Conservation (phyloP, 2,888 invertebrate genomes). For the Euclidia mi region DNA sequence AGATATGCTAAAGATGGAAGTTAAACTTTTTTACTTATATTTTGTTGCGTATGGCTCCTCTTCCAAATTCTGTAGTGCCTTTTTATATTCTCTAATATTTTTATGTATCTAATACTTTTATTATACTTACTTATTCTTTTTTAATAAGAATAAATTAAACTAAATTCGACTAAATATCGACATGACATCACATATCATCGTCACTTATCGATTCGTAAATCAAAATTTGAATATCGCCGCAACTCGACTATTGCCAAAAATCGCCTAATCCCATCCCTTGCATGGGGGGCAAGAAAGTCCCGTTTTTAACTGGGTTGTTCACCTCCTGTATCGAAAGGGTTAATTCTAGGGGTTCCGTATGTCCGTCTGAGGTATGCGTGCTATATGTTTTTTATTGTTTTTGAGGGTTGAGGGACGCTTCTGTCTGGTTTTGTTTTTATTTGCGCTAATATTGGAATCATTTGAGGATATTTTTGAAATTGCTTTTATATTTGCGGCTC, state of each 20-base stretch:
- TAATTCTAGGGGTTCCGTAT: constrained; percentile 86
- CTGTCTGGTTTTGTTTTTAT: constrained; percentile 68
- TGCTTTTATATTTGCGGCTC: constrained; percentile 50
- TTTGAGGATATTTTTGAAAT: constrained; percentile 55
- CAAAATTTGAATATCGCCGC: not conserved
- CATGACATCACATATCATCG: no score
- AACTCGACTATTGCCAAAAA: constrained; percentile 20
- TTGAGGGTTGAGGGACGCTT: constrained; percentile 72
- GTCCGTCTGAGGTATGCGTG: constrained; percentile 78
- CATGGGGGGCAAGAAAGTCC: constrained; percentile 70
- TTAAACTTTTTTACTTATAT: no score
- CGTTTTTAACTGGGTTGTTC: constrained; percentile 86
- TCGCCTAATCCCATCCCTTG: constrained; percentile 60
- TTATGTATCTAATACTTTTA: no score
- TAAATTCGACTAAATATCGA: no score
- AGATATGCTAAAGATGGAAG: no score
- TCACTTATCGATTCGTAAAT: not conserved
- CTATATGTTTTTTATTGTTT: constrained; percentile 77
- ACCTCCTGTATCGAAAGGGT: constrained; percentile 86
- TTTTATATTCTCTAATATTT: no score
- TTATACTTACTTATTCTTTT: no score
- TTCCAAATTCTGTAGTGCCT: no score
- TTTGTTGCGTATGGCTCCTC: no score
- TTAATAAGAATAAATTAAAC: no score
- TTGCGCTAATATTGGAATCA: constrained; percentile 56